Percentiles rank a stretch among this genome's conserved stretches.
Evolutionary conservation across 2,888 invertebrate species (phyloP).

Genomic region (Gibbula magus): DNA sequence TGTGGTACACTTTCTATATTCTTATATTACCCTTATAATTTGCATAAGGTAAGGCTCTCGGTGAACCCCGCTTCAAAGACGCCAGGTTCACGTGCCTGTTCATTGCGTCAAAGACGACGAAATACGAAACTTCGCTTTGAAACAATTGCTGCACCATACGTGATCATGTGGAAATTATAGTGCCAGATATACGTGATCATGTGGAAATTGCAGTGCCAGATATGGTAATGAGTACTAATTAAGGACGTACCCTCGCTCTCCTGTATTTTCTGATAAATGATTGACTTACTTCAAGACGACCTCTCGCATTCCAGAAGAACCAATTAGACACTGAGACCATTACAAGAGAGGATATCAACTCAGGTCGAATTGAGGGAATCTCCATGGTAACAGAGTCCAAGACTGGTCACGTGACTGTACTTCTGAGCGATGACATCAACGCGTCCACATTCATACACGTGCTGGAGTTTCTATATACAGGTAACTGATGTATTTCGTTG

Average conservation of each 20-base stretch:
- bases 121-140: no score
- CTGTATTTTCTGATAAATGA: not conserved
- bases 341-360: conserved; percentile 56
- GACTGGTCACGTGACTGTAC: conserved; percentile 41
- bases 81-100: no score
- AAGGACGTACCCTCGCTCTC: not conserved
- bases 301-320: conserved; percentile 53
- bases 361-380: conserved; percentile 62
- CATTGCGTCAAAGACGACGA: no score
- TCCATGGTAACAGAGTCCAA: conserved; percentile 39
- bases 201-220: no score
- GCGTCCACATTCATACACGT: conserved; percentile 63
- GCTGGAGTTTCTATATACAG: conserved; percentile 70
- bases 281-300: not conserved
- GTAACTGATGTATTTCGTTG: conserved; percentile 41
- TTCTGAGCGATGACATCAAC: conserved; percentile 61
- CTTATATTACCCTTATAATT: no score
- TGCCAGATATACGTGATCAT: no score
- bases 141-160: no score
- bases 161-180: no score
- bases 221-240: not conserved
- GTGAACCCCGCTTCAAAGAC: no score
- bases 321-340: not conserved
- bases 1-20: no score
- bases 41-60: no score